phyloP scores from a whole-genome alignment of 1,140 invertebrate genomes.

The Conus betulinus region DNA sequence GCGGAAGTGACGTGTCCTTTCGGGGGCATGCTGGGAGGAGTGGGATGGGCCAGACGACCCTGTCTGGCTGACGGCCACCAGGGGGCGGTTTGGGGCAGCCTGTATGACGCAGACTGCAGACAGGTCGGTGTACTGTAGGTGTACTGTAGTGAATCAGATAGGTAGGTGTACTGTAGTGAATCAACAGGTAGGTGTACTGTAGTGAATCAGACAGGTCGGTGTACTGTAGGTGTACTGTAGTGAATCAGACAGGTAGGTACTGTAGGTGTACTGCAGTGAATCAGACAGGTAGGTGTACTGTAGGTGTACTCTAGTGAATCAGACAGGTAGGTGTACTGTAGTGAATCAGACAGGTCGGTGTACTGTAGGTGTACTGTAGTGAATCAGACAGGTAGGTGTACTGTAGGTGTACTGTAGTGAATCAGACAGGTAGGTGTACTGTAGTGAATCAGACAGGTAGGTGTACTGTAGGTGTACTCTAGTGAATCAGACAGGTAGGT shows the following conservation, averaged over 20 bases:
- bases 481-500: background rate
- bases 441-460: too few relatives aligned
- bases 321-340: background rate
- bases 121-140: background rate
- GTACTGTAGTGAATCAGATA: background rate
- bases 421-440: background rate
- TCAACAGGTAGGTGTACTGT: too few relatives aligned
- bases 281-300: background rate
- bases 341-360: too few relatives aligned
- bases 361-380: too few relatives aligned
- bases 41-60: background rate
- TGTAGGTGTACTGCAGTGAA: background rate
- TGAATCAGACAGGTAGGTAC: background rate
- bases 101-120: background rate
- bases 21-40: background rate
- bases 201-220: background rate
- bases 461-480: background rate
- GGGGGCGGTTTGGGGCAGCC: background rate
- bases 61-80: background rate
- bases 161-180: too few relatives aligned
- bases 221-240: too few relatives aligned
- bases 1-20: slow-evolving; percentile 1
- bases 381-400: background rate
- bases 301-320: background rate
- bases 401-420: too few relatives aligned